Conservation (phyloP, 2,888 invertebrate species). For the Acanthosepion pharaonis region DNA sequence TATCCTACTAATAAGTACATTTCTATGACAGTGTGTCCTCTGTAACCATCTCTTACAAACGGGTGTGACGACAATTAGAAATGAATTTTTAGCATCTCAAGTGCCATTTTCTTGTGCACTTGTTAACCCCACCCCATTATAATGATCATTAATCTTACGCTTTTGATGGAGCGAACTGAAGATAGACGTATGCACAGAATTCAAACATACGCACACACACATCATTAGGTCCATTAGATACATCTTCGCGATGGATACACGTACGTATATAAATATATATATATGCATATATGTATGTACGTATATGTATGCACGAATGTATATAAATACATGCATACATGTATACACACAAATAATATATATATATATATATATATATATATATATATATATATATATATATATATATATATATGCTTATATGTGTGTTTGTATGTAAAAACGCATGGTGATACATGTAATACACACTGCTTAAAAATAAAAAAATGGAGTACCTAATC, state of each 20-base stretch:
- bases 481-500: no score
- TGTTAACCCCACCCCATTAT: not conserved
- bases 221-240: not conserved
- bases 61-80: constrained; percentile 33
- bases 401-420: not conserved
- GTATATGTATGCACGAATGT: not conserved
- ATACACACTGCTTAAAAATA: no score
- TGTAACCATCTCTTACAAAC: not conserved
- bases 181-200: not conserved
- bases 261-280: not conserved
- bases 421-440: not conserved
- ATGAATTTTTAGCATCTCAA: not conserved
- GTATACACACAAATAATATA: no score
- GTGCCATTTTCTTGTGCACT: not conserved
- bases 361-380: not conserved
- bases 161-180: not conserved
- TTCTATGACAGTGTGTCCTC: not conserved
- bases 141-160: not conserved
- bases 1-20: not conserved
- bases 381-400: not conserved
- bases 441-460: no score
- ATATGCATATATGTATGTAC: not conserved
- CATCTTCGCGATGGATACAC: not conserved
- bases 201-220: not conserved
- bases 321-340: no score